A percentile compares a stretch with the other conserved stretches of the same genome.
phyloP scores from a whole-genome alignment of 1,140 invertebrate genomes.

The Drosophila biarmipes region DNA sequence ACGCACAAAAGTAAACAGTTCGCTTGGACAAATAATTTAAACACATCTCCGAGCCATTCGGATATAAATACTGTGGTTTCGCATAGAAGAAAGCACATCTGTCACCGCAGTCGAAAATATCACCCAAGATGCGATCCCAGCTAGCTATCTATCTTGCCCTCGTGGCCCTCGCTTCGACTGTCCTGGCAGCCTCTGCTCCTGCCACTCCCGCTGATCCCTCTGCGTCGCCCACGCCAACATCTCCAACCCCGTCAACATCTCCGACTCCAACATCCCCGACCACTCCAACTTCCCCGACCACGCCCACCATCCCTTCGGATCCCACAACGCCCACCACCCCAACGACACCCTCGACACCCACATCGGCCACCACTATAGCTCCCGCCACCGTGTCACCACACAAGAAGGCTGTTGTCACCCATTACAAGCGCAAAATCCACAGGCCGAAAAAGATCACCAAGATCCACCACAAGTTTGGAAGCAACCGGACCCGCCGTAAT shows the following conservation, averaged over 20 bases:
- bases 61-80: constrained; percentile 11
- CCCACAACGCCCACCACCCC: background rate
- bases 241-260: background rate
- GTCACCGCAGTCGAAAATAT: background rate
- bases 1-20: background rate
- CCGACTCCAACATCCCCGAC: background rate
- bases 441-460: background rate
- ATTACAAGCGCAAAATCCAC: background rate
- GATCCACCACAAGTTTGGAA: background rate
- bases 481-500: background rate
- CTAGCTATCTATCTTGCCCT: constrained; percentile 1
- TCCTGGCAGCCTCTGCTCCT: background rate
- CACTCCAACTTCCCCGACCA: background rate
- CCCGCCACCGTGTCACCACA: background rate
- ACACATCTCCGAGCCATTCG: background rate
- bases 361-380: background rate
- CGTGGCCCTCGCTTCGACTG: background rate
- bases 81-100: background rate
- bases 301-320: background rate
- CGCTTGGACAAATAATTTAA: constrained; percentile 1
- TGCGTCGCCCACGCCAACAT: background rate
- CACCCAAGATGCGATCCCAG: constrained; percentile 9
- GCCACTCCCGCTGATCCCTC: background rate
- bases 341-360: background rate
- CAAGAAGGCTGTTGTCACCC: background rate